These are phyloP conservation scores for Plusia festucae DNA, from an alignment of 2,888 invertebrate species.

Conservation along the genomic window DNA sequence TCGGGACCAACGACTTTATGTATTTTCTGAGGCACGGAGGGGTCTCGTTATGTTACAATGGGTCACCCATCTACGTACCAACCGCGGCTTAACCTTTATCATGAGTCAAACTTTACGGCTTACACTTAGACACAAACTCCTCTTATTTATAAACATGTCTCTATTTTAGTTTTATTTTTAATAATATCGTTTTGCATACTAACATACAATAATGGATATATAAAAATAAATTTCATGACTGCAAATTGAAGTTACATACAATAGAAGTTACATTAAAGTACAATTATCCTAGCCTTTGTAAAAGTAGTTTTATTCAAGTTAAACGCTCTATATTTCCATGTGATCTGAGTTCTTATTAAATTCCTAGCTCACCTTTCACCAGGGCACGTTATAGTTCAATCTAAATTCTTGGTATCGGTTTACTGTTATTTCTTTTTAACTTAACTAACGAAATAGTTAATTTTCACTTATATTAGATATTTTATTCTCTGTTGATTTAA, in stretches of 20 bases:
- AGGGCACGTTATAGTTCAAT: slow-evolving; percentile 10
- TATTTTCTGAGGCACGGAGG: too few species aligned
- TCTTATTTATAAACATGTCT: too few species aligned
- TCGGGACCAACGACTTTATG: too few species aligned
- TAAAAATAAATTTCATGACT: background rate
- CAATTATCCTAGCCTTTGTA: background rate
- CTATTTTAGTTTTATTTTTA: too few species aligned
- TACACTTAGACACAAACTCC: too few species aligned
- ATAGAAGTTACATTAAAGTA: too few species aligned
- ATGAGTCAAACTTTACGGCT: too few species aligned
- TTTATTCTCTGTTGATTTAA: background rate
- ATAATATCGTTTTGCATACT: too few species aligned
- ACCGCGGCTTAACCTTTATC: too few species aligned
- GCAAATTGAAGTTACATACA: background rate
- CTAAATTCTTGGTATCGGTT: slow-evolving; percentile 10
- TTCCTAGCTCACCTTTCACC: slow-evolving; percentile 15
- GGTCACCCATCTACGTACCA: too few species aligned
- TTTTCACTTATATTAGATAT: background rate
- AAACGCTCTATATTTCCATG: slow-evolving; percentile 15
- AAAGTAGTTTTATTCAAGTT: background rate
- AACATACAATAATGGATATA: too few species aligned
- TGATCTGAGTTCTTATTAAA: slow-evolving; percentile 18
- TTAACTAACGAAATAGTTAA: background rate
- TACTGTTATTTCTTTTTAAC: slow-evolving; percentile 8
- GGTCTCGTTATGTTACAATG: too few species aligned